Conservation (phyloP, 2,113 vertebrate genomes). For the Megalops atlanticus region DNA sequence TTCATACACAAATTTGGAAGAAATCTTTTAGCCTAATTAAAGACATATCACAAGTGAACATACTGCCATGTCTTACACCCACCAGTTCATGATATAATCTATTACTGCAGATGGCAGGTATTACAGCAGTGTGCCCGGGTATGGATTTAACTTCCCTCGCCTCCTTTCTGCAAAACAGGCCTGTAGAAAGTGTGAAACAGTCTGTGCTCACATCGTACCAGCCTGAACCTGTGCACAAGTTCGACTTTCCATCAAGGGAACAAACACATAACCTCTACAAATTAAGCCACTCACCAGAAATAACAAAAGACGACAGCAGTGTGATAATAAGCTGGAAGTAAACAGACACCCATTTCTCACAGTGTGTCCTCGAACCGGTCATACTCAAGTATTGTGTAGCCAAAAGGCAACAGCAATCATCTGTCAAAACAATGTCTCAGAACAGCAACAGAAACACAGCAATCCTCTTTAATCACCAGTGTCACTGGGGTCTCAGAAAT, state of each 20-base stretch:
- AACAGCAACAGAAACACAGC: not conserved
- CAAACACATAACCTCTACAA: not conserved
- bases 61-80: not conserved
- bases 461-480: not conserved
- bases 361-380: not conserved
- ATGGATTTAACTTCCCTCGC: not conserved
- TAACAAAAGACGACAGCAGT: not conserved
- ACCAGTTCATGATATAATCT: not conserved
- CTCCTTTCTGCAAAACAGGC: not conserved
- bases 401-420: not conserved
- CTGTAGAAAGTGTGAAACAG: too few relatives aligned
- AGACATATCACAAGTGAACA: not conserved
- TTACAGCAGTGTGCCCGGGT: not conserved
- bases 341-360: not conserved
- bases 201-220: too few relatives aligned
- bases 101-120: not conserved
- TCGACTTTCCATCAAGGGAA: not conserved
- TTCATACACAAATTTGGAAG: too few relatives aligned
- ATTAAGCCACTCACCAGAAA: not conserved
- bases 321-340: not conserved
- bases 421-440: not conserved
- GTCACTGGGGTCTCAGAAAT: not conserved
- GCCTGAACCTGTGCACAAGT: not conserved
- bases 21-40: not conserved
- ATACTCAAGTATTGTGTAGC: not conserved